Evolutionary conservation across 2,797 vertebrate species (phyloP).

Genomic region (Nyctalus aviator): DNA sequence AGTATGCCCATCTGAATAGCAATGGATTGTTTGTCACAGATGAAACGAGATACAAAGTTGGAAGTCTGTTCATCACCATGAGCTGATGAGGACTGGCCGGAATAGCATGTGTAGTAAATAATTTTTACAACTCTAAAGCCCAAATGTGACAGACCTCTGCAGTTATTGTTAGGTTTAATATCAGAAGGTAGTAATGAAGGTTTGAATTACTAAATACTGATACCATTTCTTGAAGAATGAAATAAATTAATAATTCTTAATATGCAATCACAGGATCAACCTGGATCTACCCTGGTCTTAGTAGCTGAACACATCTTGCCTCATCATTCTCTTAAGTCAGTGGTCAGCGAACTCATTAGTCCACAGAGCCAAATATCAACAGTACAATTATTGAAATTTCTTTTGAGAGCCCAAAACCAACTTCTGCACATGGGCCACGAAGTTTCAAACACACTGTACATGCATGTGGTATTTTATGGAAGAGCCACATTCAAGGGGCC

Average conservation of each 20-base stretch:
- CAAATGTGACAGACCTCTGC: background rate
- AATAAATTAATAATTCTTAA: slow-evolving; percentile 8
- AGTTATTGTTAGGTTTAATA: background rate
- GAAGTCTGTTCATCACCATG: background rate
- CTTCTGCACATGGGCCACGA: no score
- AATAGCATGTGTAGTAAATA: background rate
- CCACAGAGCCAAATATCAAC: no score
- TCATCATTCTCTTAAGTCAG: slow-evolving; percentile 7
- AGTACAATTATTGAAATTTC: no score
- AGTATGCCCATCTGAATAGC: slow-evolving; percentile 12
- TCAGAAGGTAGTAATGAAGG: background rate
- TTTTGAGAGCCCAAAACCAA: no score
- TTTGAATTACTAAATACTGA: slow-evolving; percentile 11
- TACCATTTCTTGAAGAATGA: slow-evolving; percentile 50
- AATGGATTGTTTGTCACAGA: background rate
- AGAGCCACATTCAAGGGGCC: no score
- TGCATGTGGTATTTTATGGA: no score
- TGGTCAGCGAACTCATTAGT: no score
- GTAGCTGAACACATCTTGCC: background rate
- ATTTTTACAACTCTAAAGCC: slow-evolving; percentile 31
- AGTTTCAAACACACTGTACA: no score
- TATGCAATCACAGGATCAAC: background rate
- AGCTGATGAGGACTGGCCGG: background rate
- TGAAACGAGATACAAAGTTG: background rate
- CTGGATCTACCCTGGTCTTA: background rate